Base-by-base conservation (phyloP, 2,888 invertebrate species). In the Philaethria dido region DNA sequence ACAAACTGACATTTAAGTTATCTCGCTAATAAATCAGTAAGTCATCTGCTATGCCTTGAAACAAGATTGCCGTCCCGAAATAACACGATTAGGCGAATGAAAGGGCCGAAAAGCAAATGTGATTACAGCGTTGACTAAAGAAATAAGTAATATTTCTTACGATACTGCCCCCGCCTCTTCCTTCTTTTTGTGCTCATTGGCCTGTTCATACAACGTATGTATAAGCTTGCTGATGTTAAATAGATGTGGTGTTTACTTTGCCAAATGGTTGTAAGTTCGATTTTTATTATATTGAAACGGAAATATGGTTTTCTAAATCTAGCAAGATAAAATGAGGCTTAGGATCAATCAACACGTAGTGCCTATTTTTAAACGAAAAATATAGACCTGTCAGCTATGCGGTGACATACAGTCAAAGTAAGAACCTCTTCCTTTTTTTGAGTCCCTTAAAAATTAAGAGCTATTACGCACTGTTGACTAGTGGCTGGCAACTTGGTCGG, bases 61-160 rank as follows among this genome's bases (percentile, higher is more conserved):
- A 70, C 75, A 80, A 85, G 81, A 86, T 86, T 82, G 83, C 82
- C 83, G 85, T 81, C 84, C 87, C 87, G 85, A 87, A 89, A 90
- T 92, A 92, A 92, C 91, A 81, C 89, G 90, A 92, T 92, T 92
- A 92, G 88, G 85, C 85, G 89, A 88, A 87, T 88, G 89, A 90
- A 91, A 90, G 89, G 87, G 82, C 86, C 88, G 81, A 88, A 88
- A 82, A 90, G 89, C 84, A 88, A 89, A 92, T 90, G 91, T 91
- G 90, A 92, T 92, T 92, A 92, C 89, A 84, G 85, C 83, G 82
- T 84, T 85, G 85, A 85, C 85, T 84, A 80, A 86, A 85, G 86
- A 89, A 89, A 90, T 90, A 88, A 89, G 85, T 87, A 87, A 91
- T 91, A 89, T 91, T 90, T 89, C 88, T 89, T 87, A 77, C 79